phyloP scores from a whole-genome alignment of 2,888 invertebrate genomes.

The Carpatolechia fugitivella region DNA sequence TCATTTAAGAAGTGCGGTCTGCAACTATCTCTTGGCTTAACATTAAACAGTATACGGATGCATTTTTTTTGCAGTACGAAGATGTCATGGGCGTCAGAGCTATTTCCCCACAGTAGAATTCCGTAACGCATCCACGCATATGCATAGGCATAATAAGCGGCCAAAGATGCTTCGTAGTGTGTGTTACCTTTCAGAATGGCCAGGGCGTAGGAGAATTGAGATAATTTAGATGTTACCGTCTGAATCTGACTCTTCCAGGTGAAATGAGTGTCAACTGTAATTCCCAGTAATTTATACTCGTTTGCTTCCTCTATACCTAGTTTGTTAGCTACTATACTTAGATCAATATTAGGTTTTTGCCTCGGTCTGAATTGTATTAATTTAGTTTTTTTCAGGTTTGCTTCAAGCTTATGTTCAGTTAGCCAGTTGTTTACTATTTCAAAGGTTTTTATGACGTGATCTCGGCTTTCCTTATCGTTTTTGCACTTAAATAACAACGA shows the following conservation, averaged over 20 bases:
- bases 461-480: not conserved
- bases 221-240: not conserved
- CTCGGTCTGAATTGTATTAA: not conserved
- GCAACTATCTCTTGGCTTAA: not conserved
- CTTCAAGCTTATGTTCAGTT: not conserved
- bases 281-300: not conserved
- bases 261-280: not conserved
- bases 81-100: not conserved
- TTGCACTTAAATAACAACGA: not conserved
- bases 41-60: not conserved
- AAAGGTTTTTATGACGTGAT: not conserved
- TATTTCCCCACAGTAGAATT: not conserved
- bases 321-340: not conserved
- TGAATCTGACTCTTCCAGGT: not conserved
- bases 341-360: not conserved
- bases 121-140: slow-evolving; percentile 13
- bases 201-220: not conserved
- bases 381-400: not conserved
- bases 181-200: not conserved
- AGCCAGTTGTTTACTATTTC: not conserved
- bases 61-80: slow-evolving; percentile 4
- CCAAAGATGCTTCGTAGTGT: not conserved
- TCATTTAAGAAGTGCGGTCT: not conserved
- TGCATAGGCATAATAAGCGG: not conserved
- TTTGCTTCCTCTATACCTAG: not conserved